Conservation (phyloP, 1,140 invertebrate genomes). For the Drosophila baimaii region DNA sequence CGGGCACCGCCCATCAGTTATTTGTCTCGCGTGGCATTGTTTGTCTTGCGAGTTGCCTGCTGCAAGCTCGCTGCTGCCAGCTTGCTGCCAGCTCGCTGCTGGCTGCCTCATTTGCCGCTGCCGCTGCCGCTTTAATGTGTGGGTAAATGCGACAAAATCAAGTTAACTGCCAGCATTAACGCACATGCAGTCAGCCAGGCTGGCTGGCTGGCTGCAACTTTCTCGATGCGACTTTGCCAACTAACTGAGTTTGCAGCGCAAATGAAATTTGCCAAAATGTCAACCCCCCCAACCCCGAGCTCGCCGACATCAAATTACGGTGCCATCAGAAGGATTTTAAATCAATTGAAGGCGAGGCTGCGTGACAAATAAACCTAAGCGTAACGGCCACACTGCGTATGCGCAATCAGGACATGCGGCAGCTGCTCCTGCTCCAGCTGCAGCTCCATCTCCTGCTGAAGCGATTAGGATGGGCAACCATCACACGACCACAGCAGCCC, state of each 20-base stretch:
- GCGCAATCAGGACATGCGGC: constrained; percentile 37
- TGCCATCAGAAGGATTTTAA: constrained; percentile 49
- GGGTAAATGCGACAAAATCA: constrained; percentile 82
- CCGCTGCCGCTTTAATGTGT: constrained; percentile 73
- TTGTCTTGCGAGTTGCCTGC: constrained; percentile 56
- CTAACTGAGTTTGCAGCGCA: constrained; percentile 45
- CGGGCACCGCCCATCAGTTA: constrained; percentile 69
- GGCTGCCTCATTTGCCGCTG: constrained; percentile 26
- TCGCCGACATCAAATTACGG: constrained; percentile 30
- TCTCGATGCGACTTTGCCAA: constrained; percentile 41
- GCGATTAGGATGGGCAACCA: constrained; percentile 20
- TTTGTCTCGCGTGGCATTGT: constrained; percentile 75
- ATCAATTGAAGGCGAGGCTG: constrained; percentile 33
- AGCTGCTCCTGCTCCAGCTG: constrained; percentile 6
- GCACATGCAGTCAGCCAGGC: constrained; percentile 45
- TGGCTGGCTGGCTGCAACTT: constrained; percentile 34
- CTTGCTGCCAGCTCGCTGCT: constrained; percentile 27
- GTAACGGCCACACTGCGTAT: constrained; percentile 44
- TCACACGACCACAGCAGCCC: constrained; percentile 32
- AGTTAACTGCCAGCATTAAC: constrained; percentile 80
- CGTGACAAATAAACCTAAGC: constrained; percentile 44
- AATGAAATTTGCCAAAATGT: constrained; percentile 52
- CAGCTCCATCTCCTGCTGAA: constrained; percentile 14
- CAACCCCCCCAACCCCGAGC: neutral
- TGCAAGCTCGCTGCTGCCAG: constrained; percentile 30